Percentiles rank a stretch among this genome's conserved stretches.
Conservation (phyloP, 1,140 invertebrate genomes). For the Drosophila kanapiae region DNA sequence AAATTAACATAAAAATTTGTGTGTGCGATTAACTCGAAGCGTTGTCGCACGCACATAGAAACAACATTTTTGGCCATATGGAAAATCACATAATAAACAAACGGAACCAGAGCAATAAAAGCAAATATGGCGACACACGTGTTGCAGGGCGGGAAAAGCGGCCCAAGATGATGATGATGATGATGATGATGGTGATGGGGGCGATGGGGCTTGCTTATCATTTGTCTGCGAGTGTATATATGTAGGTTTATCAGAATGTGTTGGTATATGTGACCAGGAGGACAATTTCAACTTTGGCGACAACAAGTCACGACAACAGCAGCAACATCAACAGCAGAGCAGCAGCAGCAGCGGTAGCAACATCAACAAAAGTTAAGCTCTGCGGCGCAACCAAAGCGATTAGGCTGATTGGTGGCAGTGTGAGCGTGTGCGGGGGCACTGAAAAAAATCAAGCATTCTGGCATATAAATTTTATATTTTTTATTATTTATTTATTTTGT, state of each 20-base stretch:
- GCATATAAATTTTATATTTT: neutral
- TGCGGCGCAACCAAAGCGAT: constrained; percentile 78
- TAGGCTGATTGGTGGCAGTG: constrained; percentile 71
- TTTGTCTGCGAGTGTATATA: constrained; percentile 35
- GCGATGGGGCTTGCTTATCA: constrained; percentile 61
- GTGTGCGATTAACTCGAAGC: constrained; percentile 74
- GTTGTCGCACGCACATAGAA: constrained; percentile 53
- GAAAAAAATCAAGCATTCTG: neutral
- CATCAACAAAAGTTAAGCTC: constrained; percentile 75
- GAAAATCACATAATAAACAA: constrained; percentile 82
- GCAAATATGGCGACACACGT: constrained; percentile 76
- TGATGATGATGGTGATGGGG: constrained; percentile 44
- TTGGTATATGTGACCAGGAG: constrained; percentile 38
- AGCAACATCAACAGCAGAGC: constrained; percentile 9
- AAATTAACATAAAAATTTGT: constrained; percentile 84
- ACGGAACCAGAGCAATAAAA: constrained; percentile 75
- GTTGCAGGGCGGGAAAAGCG: constrained; percentile 17
- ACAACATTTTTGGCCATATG: constrained; percentile 62
- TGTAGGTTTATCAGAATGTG: constrained; percentile 19
- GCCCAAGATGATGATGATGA: constrained; percentile 39
- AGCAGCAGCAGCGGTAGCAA: constrained; percentile 26
- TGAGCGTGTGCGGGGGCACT: constrained; percentile 14
- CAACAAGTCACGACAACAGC: constrained; percentile 59
- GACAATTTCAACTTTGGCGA: constrained; percentile 55
- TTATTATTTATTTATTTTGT: neutral